phyloP scores from a whole-genome alignment of 2,113 vertebrate genomes.

The Grallaria varia region DNA sequence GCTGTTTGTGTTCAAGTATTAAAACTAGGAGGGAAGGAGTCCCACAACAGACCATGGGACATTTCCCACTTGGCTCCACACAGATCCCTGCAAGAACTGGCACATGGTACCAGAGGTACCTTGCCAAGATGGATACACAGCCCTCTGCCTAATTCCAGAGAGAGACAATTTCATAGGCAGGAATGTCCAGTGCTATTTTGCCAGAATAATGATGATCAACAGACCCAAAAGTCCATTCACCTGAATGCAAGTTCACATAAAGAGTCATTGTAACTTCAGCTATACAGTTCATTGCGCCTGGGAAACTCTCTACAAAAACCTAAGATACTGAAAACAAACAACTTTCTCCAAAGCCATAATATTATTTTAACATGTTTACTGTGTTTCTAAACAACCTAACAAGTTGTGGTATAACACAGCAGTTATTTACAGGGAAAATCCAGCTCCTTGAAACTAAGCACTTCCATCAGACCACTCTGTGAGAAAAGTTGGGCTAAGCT shows the following conservation, averaged over 20 bases:
- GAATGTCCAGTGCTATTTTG: background rate
- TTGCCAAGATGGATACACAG: fast-evolving
- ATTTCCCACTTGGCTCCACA: background rate
- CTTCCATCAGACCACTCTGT: constrained; percentile 1
- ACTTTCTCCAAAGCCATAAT: background rate
- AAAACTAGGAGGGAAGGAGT: background rate
- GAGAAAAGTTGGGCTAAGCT: constrained; percentile 55
- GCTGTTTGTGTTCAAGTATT: too few relatives aligned
- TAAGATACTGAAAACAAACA: background rate
- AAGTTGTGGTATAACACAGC: background rate
- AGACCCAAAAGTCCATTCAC: background rate
- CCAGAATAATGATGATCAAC: background rate
- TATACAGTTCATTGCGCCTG: background rate
- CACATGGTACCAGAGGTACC: fast-evolving
- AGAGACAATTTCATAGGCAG: background rate
- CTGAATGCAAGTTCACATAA: background rate
- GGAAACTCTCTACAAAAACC: background rate
- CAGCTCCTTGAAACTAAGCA: background rate
- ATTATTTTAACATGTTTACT: background rate
- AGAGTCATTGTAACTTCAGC: background rate
- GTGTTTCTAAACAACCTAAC: background rate
- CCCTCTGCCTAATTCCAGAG: background rate
- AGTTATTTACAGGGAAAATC: background rate
- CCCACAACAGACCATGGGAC: background rate
- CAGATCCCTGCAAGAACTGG: background rate